These are phyloP conservation scores for Anastrepha ludens DNA, from an alignment of 1,140 invertebrate genomes.

Conservation along the genomic window DNA sequence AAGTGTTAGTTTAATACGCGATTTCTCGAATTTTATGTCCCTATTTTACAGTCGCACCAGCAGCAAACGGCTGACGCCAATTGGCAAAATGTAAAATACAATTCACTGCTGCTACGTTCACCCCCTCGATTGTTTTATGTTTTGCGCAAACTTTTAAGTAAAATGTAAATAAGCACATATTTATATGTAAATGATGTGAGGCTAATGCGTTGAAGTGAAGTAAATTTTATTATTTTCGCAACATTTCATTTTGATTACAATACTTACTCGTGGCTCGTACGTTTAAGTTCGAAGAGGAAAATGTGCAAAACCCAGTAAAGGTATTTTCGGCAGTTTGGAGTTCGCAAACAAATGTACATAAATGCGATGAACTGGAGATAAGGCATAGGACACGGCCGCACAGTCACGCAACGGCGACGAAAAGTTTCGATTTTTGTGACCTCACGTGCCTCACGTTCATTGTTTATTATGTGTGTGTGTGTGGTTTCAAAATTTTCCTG, in stretches of 20 bases:
- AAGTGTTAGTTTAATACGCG: background rate
- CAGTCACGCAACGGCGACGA: slow-evolving; percentile 9
- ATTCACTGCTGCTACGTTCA: too few relatives aligned
- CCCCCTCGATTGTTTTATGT: too few relatives aligned
- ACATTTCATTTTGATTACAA: slow-evolving; percentile 49
- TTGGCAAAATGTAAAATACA: background rate
- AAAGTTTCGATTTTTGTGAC: slow-evolving; percentile 47
- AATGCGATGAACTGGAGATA: slow-evolving; percentile 11
- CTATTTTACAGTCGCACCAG: background rate
- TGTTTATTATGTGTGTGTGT: background rate
- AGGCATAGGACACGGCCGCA: background rate
- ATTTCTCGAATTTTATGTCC: background rate
- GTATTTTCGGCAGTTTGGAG: slow-evolving; percentile 16
- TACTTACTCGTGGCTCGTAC: background rate
- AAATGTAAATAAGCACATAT: background rate
- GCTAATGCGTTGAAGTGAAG: background rate
- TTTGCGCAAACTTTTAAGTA: background rate
- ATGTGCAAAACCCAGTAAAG: background rate
- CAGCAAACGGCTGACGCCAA: background rate
- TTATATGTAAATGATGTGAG: background rate
- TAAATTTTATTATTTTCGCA: slow-evolving; percentile 41
- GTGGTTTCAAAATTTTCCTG: background rate
- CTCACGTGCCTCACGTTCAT: slow-evolving; percentile 44
- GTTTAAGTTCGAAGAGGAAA: background rate
- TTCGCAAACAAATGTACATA: background rate